These are phyloP conservation scores for Homarus americanus DNA, from an alignment of 1,140 invertebrate species.

Conservation along the genomic window DNA sequence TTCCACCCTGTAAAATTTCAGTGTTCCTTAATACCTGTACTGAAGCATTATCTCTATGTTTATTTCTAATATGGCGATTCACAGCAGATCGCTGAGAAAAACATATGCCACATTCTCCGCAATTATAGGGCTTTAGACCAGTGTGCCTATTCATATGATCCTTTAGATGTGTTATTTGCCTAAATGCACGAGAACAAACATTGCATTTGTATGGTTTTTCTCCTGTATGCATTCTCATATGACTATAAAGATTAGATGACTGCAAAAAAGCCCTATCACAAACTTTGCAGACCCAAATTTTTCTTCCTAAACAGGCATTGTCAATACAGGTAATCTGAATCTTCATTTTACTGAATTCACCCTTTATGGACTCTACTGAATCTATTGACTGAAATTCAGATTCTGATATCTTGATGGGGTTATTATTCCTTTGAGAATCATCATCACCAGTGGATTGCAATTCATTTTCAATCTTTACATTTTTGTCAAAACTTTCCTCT, in stretches of 20 bases:
- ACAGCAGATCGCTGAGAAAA: constrained; percentile 45
- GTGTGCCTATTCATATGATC: constrained; percentile 51
- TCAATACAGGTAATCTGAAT: neutral
- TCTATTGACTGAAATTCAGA: neutral
- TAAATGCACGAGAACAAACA: constrained; percentile 24
- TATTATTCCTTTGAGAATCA: neutral
- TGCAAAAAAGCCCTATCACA: constrained; percentile 37
- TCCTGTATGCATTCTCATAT: constrained; percentile 48
- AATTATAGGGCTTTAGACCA: constrained; percentile 24
- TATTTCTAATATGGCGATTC: constrained; percentile 26
- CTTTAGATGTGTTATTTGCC: constrained; percentile 49
- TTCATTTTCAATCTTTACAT: neutral
- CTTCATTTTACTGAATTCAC: neutral
- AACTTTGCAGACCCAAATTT: constrained; percentile 44
- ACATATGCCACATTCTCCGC: neutral
- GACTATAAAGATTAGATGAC: constrained; percentile 45
- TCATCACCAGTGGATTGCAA: neutral
- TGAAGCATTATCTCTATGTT: constrained; percentile 18
- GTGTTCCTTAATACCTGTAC: neutral
- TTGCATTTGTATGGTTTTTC: constrained; percentile 49
- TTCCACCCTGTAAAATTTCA: neutral
- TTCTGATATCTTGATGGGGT: neutral
- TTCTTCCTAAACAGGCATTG: constrained; percentile 24
- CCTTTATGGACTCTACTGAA: neutral
- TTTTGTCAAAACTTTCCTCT: neutral